Percentiles rank a stretch among this genome's conserved stretches.
These are phyloP conservation scores for Corvus cornix DNA, from an alignment of 2,113 vertebrate species.

Conservation along the genomic window DNA sequence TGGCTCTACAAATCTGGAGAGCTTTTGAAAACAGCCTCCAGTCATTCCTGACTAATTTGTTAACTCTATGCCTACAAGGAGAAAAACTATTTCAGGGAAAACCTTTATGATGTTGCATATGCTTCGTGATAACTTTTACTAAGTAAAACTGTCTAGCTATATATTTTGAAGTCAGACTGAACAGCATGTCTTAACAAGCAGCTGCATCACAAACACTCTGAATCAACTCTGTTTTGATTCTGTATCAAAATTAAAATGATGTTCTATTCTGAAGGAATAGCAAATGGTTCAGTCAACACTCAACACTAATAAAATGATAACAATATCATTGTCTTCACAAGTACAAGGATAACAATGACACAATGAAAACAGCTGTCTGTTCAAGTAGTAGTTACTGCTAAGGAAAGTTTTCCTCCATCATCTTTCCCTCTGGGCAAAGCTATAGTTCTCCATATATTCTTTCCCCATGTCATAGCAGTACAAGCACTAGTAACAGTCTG, in stretches of 20 bases:
- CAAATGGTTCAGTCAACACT: neutral
- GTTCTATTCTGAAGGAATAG: neutral
- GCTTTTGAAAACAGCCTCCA: neutral
- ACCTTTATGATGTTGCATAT: neutral
- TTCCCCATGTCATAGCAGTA: neutral
- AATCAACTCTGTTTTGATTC: neutral
- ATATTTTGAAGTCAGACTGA: neutral
- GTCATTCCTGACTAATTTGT: neutral
- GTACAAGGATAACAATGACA: neutral
- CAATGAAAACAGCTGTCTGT: neutral
- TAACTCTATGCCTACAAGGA: neutral
- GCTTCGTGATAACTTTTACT: neutral
- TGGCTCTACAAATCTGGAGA: neutral
- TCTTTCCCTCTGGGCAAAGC: neutral
- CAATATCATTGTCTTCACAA: neutral
- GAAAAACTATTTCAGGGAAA: neutral
- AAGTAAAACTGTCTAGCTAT: neutral
- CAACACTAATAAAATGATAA: neutral
- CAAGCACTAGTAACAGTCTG: neutral
- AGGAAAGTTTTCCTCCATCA: neutral
- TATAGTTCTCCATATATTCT: neutral
- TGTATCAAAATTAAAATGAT: neutral
- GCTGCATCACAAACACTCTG: neutral
- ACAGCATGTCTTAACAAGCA: neutral
- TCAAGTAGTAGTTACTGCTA: neutral